phyloP scores from a whole-genome alignment of 2,888 invertebrate genomes.

The Epicampocera succincta region DNA sequence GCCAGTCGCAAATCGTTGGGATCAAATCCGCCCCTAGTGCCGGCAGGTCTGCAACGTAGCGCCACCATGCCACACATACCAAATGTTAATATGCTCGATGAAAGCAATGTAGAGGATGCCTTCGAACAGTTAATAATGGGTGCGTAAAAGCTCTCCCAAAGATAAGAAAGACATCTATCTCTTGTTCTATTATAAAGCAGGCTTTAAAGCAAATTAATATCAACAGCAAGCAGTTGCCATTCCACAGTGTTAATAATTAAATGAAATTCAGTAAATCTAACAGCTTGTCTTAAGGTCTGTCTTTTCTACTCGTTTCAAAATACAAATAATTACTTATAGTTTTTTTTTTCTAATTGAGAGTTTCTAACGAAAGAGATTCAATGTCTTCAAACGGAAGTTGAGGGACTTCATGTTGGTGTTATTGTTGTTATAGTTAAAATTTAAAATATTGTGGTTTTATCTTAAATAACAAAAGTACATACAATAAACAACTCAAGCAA shows the following conservation, averaged over 20 bases:
- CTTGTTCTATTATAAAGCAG: constrained; percentile 36
- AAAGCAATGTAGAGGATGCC: constrained; percentile 92
- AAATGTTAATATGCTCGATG: constrained; percentile 87
- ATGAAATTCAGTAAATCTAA: constrained; percentile 39
- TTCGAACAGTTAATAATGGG: constrained; percentile 92
- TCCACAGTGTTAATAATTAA: constrained; percentile 53
- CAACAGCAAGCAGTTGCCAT: constrained; percentile 59
- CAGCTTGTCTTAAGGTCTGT: constrained; percentile 36
- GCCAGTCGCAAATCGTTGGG: constrained; percentile 80
- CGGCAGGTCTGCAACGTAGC: constrained; percentile 86
- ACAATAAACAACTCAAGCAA: constrained; percentile 15
- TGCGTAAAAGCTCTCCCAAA: constrained; percentile 72
- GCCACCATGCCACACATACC: constrained; percentile 89
- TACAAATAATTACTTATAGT: constrained; percentile 42
- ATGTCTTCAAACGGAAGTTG: constrained; percentile 67
- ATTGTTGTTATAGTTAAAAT: constrained; percentile 70
- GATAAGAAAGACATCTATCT: constrained; percentile 31
- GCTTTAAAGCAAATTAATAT: constrained; percentile 57
- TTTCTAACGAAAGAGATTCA: constrained; percentile 9
- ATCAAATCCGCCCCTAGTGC: constrained; percentile 66
- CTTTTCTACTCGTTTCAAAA: constrained; percentile 2
- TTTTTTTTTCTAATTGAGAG: constrained; percentile 16
- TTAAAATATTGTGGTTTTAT: constrained; percentile 28
- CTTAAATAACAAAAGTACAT: constrained; percentile 18
- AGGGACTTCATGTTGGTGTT: constrained; percentile 76